Percentiles rank a stretch among this genome's conserved stretches.
Evolutionary conservation across 2,888 invertebrate species (phyloP).

Genomic region (Zhengitettix transpicula): DNA sequence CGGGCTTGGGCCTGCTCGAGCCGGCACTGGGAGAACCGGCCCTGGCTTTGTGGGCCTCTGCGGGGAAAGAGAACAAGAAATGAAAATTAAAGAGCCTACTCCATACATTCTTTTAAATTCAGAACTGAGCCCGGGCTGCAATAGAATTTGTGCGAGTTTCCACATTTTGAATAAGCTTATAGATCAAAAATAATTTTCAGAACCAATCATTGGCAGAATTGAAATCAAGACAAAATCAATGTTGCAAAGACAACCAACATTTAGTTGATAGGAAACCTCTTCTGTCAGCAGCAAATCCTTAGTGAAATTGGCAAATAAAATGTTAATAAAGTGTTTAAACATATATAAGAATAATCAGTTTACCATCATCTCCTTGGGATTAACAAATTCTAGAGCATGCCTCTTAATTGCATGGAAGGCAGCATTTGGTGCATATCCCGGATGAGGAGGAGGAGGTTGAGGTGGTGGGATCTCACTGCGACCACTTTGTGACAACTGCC

Average conservation of each 20-base stretch:
- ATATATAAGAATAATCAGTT: constrained; percentile 2
- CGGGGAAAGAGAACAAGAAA: constrained; percentile 19
- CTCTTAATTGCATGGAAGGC: constrained; percentile 93
- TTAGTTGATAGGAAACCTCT: not conserved
- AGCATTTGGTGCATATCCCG: constrained; percentile 90
- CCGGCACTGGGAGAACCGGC: constrained; percentile 30
- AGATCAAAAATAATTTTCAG: too few relatives aligned
- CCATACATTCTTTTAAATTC: too few relatives aligned
- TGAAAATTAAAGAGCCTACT: too few relatives aligned
- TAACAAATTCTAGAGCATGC: constrained; percentile 80
- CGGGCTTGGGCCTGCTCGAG: constrained; percentile 25
- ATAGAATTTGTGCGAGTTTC: too few relatives aligned
- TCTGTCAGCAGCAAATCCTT: too few relatives aligned
- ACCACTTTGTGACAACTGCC: constrained; percentile 34
- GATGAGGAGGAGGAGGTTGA: constrained; percentile 42
- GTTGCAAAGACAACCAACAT: not conserved
- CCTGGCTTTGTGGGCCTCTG: constrained; percentile 36
- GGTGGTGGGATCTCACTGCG: constrained; percentile 35
- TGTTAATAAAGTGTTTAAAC: not conserved
- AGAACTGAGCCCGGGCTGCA: too few relatives aligned
- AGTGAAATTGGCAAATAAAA: not conserved
- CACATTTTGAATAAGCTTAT: too few relatives aligned
- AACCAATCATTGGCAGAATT: too few relatives aligned
- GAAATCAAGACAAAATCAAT: too few relatives aligned
- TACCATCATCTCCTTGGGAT: constrained; percentile 74